Percentiles rank a stretch among this genome's conserved stretches.
Evolutionary conservation across 1,140 invertebrate species (phyloP).

Genomic region (Brachionus koreanus): DNA sequence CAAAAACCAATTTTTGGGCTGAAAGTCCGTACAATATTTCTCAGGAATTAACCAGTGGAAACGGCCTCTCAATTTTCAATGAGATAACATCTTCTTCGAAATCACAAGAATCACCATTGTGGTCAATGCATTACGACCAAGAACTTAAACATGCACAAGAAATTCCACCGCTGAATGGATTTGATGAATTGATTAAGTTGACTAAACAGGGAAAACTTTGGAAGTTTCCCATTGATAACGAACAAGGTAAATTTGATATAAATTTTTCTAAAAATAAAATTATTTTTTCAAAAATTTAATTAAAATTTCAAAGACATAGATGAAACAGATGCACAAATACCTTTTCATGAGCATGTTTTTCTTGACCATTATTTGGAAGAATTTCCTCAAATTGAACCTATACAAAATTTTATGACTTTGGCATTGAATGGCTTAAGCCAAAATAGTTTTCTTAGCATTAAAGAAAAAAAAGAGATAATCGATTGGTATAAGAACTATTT

Average conservation of each 20-base stretch:
- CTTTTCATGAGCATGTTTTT: conserved; percentile 41
- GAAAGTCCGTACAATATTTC: conserved; percentile 17
- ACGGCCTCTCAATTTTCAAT: neutral
- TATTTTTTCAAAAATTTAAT: neutral
- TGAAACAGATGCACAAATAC: neutral
- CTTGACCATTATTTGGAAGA: conserved; percentile 36
- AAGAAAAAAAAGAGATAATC: conserved; percentile 34
- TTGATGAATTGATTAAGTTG: conserved; percentile 85
- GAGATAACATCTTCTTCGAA: neutral
- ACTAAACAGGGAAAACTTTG: conserved; percentile 90
- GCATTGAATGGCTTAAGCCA: neutral
- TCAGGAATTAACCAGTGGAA: neutral
- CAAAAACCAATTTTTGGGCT: neutral
- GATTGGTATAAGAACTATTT: conserved; percentile 36
- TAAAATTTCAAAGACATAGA: neutral
- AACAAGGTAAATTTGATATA: conserved; percentile 70
- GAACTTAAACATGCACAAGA: neutral
- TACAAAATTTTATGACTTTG: conserved; percentile 32
- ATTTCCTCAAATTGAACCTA: conserved; percentile 13
- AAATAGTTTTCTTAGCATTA: conserved; percentile 7
- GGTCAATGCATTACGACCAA: conserved; percentile 5
- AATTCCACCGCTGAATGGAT: conserved; percentile 71
- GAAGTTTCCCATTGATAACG: conserved; percentile 95
- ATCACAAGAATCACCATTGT: neutral
- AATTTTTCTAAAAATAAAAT: neutral